These are phyloP conservation scores for Andrena marginata DNA, from an alignment of 2,888 invertebrate genomes.

Conservation along the genomic window DNA sequence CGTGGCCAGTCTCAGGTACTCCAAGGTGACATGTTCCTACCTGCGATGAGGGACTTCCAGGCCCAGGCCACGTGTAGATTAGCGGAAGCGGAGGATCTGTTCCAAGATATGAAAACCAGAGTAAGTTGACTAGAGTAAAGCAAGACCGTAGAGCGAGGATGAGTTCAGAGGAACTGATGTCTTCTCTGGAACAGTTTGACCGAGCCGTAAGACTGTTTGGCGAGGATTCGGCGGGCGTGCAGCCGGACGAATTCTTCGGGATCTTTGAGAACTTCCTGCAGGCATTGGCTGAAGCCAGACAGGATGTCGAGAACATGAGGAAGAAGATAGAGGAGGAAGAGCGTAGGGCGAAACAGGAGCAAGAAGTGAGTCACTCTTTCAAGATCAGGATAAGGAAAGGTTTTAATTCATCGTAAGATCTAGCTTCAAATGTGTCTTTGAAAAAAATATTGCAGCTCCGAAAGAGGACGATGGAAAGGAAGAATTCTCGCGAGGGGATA, in stretches of 20 bases:
- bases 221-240: conserved; percentile 93
- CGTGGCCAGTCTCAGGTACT: conserved; percentile 89
- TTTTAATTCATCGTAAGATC: not conserved
- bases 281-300: conserved; percentile 93
- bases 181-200: conserved; percentile 88
- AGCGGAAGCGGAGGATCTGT: conserved; percentile 96
- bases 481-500: conserved; percentile 92
- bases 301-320: conserved; percentile 95
- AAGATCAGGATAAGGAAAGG: not conserved
- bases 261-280: conserved; percentile 95
- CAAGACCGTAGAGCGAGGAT: no score
- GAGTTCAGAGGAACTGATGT: not conserved
- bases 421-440: not conserved
- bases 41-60: conserved; percentile 97
- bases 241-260: conserved; percentile 97
- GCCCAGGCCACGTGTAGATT: conserved; percentile 96
- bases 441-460: conserved; percentile 87
- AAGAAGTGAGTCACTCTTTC: conserved; percentile 87
- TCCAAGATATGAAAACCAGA: conserved; percentile 97
- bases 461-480: conserved; percentile 94
- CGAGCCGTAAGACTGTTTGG: conserved; percentile 95
- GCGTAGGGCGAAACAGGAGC: conserved; percentile 94
- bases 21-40: conserved; percentile 93
- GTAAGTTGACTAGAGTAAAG: conserved; percentile 79
- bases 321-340: conserved; percentile 95